Percentiles rank a stretch among this genome's conserved stretches.
phyloP scores from a whole-genome alignment of 2,113 vertebrate genomes.

The Sus scrofa region T2T-Sscrofa CM000827.6:93607001-93607500 shows the following conservation, averaged over 20 bases:
- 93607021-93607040: too few relatives aligned
- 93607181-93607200: neutral
- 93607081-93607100: too few relatives aligned
- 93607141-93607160: neutral
- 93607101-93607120: neutral
- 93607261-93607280: constrained; percentile 35
- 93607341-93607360: neutral
- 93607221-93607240: too few relatives aligned
- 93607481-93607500: too few relatives aligned
- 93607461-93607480: too few relatives aligned
- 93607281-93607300: neutral
- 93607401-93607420: neutral
- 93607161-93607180: constrained; percentile 1
- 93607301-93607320: neutral
- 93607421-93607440: too few relatives aligned
- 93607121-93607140: neutral
- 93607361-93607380: neutral
- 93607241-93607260: neutral
- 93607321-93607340: neutral
- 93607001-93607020: too few relatives aligned
- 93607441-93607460: too few relatives aligned
- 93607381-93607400: neutral
- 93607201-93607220: neutral
- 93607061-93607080: too few relatives aligned
- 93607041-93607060: too few relatives aligned